Evolutionary conservation across 2,797 vertebrate genomes (phyloP).

Genomic region (Fundulus diaphanus): DNA sequence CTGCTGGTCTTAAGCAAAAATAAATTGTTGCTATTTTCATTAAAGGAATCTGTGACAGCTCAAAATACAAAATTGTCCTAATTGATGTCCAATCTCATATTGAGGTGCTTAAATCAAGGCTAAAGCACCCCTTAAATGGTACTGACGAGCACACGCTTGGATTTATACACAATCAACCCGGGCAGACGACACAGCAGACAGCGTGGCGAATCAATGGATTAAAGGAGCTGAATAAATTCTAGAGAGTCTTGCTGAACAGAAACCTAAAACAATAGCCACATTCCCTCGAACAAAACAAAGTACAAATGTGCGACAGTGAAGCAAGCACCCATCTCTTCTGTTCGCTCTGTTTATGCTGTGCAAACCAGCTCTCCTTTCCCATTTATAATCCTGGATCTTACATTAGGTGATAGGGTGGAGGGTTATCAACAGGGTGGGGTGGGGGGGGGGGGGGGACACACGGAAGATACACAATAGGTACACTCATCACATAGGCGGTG

Average conservation of each 20-base stretch:
- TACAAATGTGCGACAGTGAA: conserved; percentile 39
- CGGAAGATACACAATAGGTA: conserved; percentile 50
- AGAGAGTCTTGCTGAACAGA: conserved; percentile 6
- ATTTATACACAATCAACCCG: background rate
- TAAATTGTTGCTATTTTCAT: background rate
- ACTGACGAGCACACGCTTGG: too few relatives aligned
- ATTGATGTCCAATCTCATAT: background rate
- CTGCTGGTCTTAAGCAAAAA: background rate
- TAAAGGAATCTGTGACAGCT: background rate
- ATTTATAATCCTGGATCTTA: conserved; percentile 71
- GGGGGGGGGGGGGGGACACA: conserved; percentile 47
- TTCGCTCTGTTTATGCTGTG: conserved; percentile 58
- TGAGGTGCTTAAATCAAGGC: background rate
- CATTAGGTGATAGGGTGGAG: conserved; percentile 58
- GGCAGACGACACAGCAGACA: background rate
- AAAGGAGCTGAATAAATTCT: conserved; percentile 45
- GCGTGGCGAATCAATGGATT: background rate
- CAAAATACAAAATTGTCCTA: background rate
- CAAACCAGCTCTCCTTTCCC: conserved; percentile 66
- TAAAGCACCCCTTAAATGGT: background rate
- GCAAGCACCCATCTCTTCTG: conserved; percentile 33
- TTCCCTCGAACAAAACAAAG: conserved; percentile 32
- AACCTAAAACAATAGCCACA: conserved; percentile 52
- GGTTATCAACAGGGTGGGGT: conserved; percentile 54
- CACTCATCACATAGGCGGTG: conserved; percentile 29